These are phyloP conservation scores for Corvus hawaiiensis DNA, from an alignment of 2,113 vertebrate genomes.

Conservation along the genomic window DNA sequence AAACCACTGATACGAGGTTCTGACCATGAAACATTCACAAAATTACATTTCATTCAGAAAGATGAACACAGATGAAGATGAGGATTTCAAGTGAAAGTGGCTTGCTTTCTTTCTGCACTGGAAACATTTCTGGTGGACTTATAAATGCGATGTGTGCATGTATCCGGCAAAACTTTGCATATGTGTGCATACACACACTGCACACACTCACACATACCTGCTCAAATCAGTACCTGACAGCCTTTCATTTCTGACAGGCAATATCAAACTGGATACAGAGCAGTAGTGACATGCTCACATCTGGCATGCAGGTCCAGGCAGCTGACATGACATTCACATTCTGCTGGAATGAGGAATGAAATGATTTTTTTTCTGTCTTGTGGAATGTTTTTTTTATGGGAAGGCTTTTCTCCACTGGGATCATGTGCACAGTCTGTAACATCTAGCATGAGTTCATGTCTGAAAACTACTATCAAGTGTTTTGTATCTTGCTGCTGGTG, in stretches of 20 bases:
- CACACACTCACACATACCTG: no score
- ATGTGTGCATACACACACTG: neutral
- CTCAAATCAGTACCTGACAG: neutral
- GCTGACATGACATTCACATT: neutral
- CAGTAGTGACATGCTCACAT: neutral
- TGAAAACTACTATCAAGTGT: neutral
- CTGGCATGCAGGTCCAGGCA: neutral
- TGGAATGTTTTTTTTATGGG: neutral
- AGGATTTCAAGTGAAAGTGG: neutral
- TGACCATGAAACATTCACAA: neutral
- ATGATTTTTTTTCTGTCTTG: neutral
- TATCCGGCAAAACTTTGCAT: neutral
- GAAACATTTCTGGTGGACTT: neutral
- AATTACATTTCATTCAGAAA: neutral
- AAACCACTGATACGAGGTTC: neutral
- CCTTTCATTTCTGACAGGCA: neutral
- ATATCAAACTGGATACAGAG: neutral
- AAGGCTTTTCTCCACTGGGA: neutral
- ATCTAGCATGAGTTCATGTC: neutral
- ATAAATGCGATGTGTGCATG: fast-evolving
- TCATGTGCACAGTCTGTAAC: neutral
- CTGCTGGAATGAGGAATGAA: neutral
- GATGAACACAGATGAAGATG: neutral
- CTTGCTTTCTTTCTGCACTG: neutral
- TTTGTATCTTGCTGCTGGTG: neutral